Conservation (phyloP, 2,113 vertebrate species). For the Hucho hucho region DNA sequence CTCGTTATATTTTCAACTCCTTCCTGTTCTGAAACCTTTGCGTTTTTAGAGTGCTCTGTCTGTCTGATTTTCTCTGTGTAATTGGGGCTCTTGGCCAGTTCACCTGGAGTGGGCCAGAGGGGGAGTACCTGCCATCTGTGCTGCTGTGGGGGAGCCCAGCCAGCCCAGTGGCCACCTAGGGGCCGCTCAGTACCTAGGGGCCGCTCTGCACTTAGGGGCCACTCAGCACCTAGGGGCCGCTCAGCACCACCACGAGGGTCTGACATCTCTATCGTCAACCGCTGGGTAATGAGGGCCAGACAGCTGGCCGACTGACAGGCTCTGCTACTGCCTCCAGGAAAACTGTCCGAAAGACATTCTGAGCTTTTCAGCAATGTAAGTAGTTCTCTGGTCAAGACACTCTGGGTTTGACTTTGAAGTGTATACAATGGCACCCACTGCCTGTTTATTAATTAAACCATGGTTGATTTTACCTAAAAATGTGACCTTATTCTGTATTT, state of each 20-base stretch:
- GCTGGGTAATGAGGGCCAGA: constrained; percentile 57
- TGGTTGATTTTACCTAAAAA: not conserved
- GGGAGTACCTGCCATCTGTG: constrained; percentile 60
- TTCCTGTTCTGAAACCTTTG: not conserved
- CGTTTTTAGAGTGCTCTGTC: not conserved
- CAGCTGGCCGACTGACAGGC: constrained; percentile 45
- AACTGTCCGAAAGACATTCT: constrained; percentile 17
- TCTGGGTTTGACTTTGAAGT: not conserved
- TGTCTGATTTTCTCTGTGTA: not conserved
- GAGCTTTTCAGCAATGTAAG: constrained; percentile 34
- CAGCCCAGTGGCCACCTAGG: constrained; percentile 34
- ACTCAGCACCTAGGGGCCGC: constrained; percentile 2
- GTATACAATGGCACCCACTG: not conserved
- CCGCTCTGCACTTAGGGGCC: constrained; percentile 46
- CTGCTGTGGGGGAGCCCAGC: constrained; percentile 43
- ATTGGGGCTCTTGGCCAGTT: constrained; percentile 31
- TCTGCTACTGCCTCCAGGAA: not conserved
- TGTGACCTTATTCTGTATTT: not conserved
- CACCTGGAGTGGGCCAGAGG: constrained; percentile 35
- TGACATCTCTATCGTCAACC: constrained; percentile 52
- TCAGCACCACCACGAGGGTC: constrained; percentile 47
- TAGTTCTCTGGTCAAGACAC: constrained; percentile 2
- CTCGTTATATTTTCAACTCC: no score
- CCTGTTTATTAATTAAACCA: not conserved
- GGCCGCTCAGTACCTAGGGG: constrained; percentile 47